Base-by-base conservation (phyloP, 2,797 vertebrate genomes). In the Parotocinclus haroldoi region DNA sequence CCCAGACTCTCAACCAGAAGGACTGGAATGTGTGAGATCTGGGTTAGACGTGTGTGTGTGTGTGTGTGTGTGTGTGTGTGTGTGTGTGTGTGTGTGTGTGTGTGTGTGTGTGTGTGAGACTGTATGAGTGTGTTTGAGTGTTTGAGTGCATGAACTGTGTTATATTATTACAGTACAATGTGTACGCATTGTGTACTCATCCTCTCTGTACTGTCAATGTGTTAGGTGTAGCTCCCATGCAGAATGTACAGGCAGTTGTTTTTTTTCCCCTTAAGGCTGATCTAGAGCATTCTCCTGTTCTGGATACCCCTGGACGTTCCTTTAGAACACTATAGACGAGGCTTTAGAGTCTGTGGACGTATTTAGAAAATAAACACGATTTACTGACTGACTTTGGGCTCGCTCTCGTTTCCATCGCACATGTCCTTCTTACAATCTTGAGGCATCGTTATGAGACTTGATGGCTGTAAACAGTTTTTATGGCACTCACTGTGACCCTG, bases 401-500 rank as follows among this genome's bases (percentile, higher is more conserved):
- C 27, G 27, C 27, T 27, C 27, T 27, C 27, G 27, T 27, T 27
- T 27, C 27, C 27, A 27, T 27, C 27, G 27, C 27, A 27, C 27
- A 27, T 9, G n/a, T 18, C 59, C 10, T 39, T 12, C 10, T 39
- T 12, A 50, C 27, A 39, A 39, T 49, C 59, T 10, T 4, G 44
- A 7, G 17, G 57, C 51, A 48, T 62, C 8, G 7, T 49, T 36
- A 0, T 10, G 42, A 59, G 39, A 46, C 27, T 27, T 5, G 27
- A 27, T 27, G 27, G 27, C 27, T 2, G 2, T 38, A 44, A 63
- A 49, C 69, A 71, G 58, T 16, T 17, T 48, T 71, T 68, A 71
- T 64, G 58, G 48, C 18, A 4, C 40, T 69, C 71, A 71, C 64
- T 73, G 56, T 65, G 64, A 74, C 65, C 46, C 51, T 57, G 40